Base-by-base conservation (phyloP, 2,888 invertebrate species). In the Zaprionus lineosus region DNA sequence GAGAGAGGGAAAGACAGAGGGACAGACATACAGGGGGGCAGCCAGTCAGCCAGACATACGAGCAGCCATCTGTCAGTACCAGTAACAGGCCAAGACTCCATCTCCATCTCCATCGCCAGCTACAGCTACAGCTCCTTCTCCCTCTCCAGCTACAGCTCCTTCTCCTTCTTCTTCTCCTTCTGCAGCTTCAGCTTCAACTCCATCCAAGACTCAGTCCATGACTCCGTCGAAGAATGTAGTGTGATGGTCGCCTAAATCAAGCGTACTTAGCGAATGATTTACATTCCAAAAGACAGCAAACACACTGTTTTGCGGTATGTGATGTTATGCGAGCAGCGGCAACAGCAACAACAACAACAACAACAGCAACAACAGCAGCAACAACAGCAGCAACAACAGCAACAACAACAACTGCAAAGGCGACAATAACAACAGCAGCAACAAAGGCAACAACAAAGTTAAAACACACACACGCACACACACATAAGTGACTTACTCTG, bases 241-340 rank as follows among this genome's bases (percentile, higher is more conserved):
- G 81, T 78, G 84, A 77, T 79, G 87, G 87, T 87, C 87, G 87
- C 87, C 87, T 87, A 88, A 88, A 88, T 87, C 88, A 87, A 86
- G 87, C 87, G 81, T 84, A 88, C 88, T 88, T 88, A 88, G 79
- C 87, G 84, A 87, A 88, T 88, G 88, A 88, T 88, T 88, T 88
- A 88, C 88, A 88, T 88, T 88, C 88, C 88, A 78, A 84, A 86
- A 87, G 86, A 88, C 88, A 88, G 88, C 87, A 87, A 87, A 87
- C 86, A 86, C 86, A 84, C 87, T 87, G 87, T 84, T 87, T 81
- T 78, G 77, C 75, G 76, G 87, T 87, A 88, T 88, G 88, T 88
- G 86, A 87, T 87, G 87, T 79, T 88, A 87, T 87, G 88, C 84
- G 85, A 78, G 84, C 73, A 72, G 64, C 74, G 64, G 41, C 74